Conservation (phyloP, 2,113 vertebrate genomes). For the Sitta europaea region DNA sequence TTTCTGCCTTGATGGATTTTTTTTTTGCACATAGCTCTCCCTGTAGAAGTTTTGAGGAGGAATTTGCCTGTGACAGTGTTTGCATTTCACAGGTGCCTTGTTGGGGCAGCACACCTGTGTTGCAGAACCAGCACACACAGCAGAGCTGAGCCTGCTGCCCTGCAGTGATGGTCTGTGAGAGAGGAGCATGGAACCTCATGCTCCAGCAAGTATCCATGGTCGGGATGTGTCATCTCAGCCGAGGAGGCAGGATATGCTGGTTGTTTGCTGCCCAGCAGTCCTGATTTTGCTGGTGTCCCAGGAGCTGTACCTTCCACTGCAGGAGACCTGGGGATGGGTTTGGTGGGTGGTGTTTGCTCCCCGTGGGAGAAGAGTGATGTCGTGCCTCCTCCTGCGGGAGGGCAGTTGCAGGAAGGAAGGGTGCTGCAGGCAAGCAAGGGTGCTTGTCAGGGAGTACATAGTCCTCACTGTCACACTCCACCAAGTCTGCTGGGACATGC, state of each 20-base stretch:
- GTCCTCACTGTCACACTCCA: background rate
- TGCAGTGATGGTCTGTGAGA: background rate
- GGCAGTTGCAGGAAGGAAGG: fast-evolving
- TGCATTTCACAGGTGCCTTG: background rate
- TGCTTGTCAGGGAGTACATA: background rate
- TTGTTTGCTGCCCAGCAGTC: background rate
- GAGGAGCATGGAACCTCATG: fast-evolving
- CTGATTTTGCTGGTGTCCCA: background rate
- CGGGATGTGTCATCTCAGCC: background rate
- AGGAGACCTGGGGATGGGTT: background rate
- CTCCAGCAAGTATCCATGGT: background rate
- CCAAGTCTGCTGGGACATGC: background rate
- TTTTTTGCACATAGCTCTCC: background rate
- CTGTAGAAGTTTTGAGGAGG: background rate
- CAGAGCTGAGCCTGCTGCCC: background rate
- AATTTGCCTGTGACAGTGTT: background rate
- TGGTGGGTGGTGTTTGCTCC: background rate
- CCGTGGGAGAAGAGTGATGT: fast-evolving
- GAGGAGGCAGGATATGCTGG: background rate
- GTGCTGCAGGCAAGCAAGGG: fast-evolving
- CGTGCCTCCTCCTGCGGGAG: fast-evolving
- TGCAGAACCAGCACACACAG: background rate
- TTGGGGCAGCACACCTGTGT: background rate
- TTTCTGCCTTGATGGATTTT: background rate
- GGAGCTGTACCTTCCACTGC: background rate